Conservation (phyloP, 2,113 vertebrate species). For the Oryzias woworae region DNA sequence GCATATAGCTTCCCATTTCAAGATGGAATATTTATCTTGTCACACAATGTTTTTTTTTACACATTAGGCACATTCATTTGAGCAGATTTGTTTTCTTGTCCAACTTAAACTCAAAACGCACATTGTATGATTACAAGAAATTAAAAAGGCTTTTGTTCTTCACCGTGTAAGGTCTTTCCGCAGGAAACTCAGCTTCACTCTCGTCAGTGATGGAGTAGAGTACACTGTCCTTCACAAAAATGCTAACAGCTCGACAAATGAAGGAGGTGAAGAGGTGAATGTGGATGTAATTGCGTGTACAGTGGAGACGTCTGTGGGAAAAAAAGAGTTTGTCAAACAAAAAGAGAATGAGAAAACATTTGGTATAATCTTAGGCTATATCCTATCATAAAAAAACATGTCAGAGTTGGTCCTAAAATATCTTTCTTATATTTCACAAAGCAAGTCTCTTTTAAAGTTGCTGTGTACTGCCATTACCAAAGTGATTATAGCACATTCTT, state of each 20-base stretch:
- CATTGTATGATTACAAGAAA: not conserved
- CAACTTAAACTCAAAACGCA: too few relatives aligned
- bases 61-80: too few relatives aligned
- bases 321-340: not conserved
- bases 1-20: too few relatives aligned
- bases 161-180: conserved; percentile 77
- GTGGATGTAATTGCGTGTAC: conserved; percentile 92
- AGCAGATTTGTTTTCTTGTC: not conserved
- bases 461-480: too few relatives aligned
- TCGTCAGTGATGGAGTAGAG: conserved; percentile 77
- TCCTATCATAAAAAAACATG: too few relatives aligned
- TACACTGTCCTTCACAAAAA: conserved; percentile 88
- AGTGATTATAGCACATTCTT: too few relatives aligned
- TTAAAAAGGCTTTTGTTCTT: not conserved
- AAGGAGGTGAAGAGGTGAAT: conserved; percentile 90
- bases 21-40: too few relatives aligned
- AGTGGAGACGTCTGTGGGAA: conserved; percentile 84
- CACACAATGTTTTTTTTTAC: too few relatives aligned
- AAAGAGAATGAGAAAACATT: not conserved
- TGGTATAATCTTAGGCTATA: too few relatives aligned
- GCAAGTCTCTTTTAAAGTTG: too few relatives aligned
- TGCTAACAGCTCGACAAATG: conserved; percentile 87
- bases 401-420: too few relatives aligned
- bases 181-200: conserved; percentile 36
- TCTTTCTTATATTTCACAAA: too few relatives aligned